Percentiles rank a stretch among this genome's conserved stretches.
These are phyloP conservation scores for Sebastiscus tertius DNA, from an alignment of 2,797 vertebrate species.

Conservation along the genomic window DNA sequence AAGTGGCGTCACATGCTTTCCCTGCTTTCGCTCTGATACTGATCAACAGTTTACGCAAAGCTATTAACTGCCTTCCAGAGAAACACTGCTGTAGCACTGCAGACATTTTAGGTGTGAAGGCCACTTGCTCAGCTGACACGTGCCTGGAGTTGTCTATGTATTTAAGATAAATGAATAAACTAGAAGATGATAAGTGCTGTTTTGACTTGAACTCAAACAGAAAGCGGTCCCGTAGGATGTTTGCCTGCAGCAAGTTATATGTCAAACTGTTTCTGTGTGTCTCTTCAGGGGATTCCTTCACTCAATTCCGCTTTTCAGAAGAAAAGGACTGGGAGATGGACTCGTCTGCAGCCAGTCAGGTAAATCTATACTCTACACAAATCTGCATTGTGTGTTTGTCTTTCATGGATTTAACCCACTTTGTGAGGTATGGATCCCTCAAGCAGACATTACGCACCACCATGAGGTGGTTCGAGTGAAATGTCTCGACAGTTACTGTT, in stretches of 20 bases:
- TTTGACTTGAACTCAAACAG: neutral
- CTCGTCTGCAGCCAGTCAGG: slow-evolving; percentile 83
- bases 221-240: neutral
- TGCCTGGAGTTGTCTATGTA: neutral
- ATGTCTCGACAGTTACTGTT: neutral
- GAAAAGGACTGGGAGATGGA: slow-evolving; percentile 94
- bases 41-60: slow-evolving; percentile 35
- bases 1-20: neutral
- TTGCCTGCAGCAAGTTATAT: neutral
- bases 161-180: neutral
- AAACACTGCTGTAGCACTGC: neutral
- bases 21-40: slow-evolving; percentile 8
- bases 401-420: neutral
- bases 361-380: slow-evolving; percentile 64
- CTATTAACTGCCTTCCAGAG: slow-evolving; percentile 2
- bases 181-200: neutral
- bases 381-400: neutral
- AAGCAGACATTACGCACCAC: neutral
- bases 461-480: neutral
- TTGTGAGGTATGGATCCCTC: neutral
- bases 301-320: slow-evolving; percentile 93
- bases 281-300: slow-evolving; percentile 90
- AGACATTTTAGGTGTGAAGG: slow-evolving; percentile 4
- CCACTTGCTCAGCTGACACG: neutral
- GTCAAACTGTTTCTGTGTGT: slow-evolving; percentile 28